Base-by-base conservation (phyloP, 1,140 invertebrate species). In the Drosophila carrolli region DNA sequence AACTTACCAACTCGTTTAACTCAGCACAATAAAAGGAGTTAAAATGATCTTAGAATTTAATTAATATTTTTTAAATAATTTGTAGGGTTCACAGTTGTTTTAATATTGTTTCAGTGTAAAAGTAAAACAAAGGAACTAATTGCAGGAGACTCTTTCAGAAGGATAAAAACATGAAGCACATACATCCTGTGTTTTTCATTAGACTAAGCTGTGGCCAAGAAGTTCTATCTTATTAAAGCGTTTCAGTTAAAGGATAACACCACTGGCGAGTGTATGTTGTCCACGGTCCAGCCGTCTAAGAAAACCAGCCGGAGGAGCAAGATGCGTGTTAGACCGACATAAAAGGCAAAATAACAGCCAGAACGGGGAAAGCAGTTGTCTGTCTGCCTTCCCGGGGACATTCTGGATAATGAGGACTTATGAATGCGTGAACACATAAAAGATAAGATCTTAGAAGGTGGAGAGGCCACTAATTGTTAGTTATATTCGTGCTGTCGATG, bases 361-460 rank as follows among this genome's bases (percentile, higher is more conserved):
- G 13, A 23, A 40, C 46, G 54, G 60, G 47, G 75, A 59, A 78
- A 65, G 60, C 60, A 71, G 73, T 51, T 59, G 72, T 63, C 54
- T 40, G 13, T 38, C 29, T 53, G 40, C 57, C 47, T 57, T 23
- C 37, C 38, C 50, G 29, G 29, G 29, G 29, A 32, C 29, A 32
- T 32, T 6, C 29, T 40, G 43, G 46, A 65, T 84, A 82, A 86
- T 86, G 75, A 86, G 83, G 70, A 86, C 81, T 78, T 86, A 86
- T 86, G 78, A 86, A 86, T 88, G 70, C 65, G 43, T 58, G 40
- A 68, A 59, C 46, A 43, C 44, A 68, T 53, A 57, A 75, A 65
- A 43, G 63, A 75, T 75, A 68, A 60, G 43, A 48, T 11, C 5
- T 14, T 6, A 19, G 37, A n/a, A 19, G 19, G 19, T n/a, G 41